phyloP scores from a whole-genome alignment of 2,888 invertebrate genomes.

The Dasysyrphus tricinctus region DNA sequence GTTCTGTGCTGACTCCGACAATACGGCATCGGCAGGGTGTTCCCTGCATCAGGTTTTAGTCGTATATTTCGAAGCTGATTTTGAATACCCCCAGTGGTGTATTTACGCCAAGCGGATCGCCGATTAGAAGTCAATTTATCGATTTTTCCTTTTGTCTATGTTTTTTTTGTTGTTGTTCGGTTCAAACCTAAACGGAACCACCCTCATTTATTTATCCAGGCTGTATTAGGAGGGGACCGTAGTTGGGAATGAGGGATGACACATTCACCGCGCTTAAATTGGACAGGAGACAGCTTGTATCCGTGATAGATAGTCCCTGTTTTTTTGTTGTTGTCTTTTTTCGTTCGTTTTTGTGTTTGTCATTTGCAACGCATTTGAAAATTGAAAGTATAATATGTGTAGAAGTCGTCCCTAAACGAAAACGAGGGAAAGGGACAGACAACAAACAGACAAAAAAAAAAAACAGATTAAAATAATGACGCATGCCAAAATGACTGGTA shows the following conservation, averaged over 20 bases:
- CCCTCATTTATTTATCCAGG: slow-evolving; percentile 66
- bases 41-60: not conserved
- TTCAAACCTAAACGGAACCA: slow-evolving; percentile 42
- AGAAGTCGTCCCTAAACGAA: not conserved
- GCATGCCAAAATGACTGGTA: slow-evolving; percentile 72
- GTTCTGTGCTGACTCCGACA: not conserved
- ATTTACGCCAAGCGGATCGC: slow-evolving; percentile 64
- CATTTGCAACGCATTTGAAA: slow-evolving; percentile 74
- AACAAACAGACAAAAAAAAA: not conserved
- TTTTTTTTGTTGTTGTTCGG: not conserved
- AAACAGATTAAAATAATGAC: slow-evolving; percentile 66
- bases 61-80: slow-evolving; percentile 28
- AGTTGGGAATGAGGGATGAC: slow-evolving; percentile 67
- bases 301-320: slow-evolving; percentile 73
- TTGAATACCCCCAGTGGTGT: slow-evolving; percentile 70
- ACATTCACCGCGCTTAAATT: slow-evolving; percentile 74
- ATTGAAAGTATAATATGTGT: slow-evolving; percentile 57
- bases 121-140: slow-evolving; percentile 76
- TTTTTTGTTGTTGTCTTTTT: slow-evolving; percentile 3
- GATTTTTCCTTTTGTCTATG: slow-evolving; percentile 68
- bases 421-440: slow-evolving; percentile 8
- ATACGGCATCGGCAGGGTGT: not conserved
- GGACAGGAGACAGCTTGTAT: slow-evolving; percentile 75
- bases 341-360: slow-evolving; percentile 52
- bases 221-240: slow-evolving; percentile 24